A percentile compares a stretch with the other conserved stretches of the same genome.
Conservation (phyloP, 2,797 vertebrate genomes). For the Setipinna tenuifilis region DNA sequence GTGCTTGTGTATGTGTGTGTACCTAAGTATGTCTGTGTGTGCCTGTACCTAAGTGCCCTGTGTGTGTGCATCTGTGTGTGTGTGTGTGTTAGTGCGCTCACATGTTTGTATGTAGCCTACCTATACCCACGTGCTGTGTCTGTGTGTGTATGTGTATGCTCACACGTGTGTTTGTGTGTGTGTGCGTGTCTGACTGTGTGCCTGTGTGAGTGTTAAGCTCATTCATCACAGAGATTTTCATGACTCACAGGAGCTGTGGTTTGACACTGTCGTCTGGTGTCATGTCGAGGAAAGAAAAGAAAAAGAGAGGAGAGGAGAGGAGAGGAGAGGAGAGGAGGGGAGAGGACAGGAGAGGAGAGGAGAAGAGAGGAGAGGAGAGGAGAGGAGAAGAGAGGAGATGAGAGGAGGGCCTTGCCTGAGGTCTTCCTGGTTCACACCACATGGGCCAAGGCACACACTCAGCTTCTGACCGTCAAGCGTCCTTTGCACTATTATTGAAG, state of each 20-base stretch:
- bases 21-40: neutral
- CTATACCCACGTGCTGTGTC: no score
- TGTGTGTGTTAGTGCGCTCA: neutral
- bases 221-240: no score
- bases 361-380: no score
- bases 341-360: no score
- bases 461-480: neutral
- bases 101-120: no score
- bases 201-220: neutral
- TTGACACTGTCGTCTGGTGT: slow-evolving; percentile 4
- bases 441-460: neutral
- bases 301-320: no score
- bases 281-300: no score
- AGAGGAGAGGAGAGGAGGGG: no score
- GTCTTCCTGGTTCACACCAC: neutral
- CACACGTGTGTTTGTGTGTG: slow-evolving; percentile 3
- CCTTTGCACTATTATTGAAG: neutral
- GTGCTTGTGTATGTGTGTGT: neutral
- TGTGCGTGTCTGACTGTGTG: neutral
- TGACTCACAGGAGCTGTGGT: neutral
- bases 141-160: no score
- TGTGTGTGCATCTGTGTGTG: neutral
- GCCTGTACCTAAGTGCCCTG: neutral
- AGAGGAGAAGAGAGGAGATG: no score
- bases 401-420: neutral